Conservation (phyloP, 2,113 vertebrate species). For the rat (Rattus norvegicus) region GRCr8 NC_086036.1:36322501-36323000, state of each 20-base stretch:
- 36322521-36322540: neutral
- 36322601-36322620: neutral
- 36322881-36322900: neutral
- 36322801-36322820: neutral
- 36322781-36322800: neutral
- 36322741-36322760: neutral
- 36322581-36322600: neutral
- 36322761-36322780: neutral
- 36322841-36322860: neutral
- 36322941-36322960: neutral
- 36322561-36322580: neutral
- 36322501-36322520: neutral
- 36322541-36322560: neutral
- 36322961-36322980: neutral
- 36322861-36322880: neutral
- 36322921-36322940: neutral
- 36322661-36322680: neutral
- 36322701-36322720: neutral
- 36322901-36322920: neutral
- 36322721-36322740: neutral
- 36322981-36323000: neutral
- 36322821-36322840: neutral
- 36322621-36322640: constrained; percentile 1
- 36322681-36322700: neutral
- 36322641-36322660: neutral